Percentiles rank a stretch among this genome's conserved stretches.
These are phyloP conservation scores for Parochlus steinenii DNA, from an alignment of 2,888 invertebrate genomes.

Conservation along the genomic window DNA sequence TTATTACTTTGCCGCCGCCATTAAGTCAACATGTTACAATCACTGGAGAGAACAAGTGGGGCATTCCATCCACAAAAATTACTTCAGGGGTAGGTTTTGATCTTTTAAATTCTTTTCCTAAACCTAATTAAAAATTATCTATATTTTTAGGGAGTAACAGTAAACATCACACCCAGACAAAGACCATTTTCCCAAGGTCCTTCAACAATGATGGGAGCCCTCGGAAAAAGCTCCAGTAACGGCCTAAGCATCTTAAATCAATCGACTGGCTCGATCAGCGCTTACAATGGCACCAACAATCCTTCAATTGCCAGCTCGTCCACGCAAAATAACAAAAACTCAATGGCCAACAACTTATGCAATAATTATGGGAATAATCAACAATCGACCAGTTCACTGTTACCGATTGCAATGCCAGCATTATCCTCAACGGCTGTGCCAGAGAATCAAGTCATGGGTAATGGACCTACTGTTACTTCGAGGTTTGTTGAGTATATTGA, in stretches of 20 bases:
- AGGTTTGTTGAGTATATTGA: too few species aligned
- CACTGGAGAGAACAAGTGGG: constrained; percentile 35
- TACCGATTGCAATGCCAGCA: constrained; percentile 22
- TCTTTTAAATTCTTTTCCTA: not conserved
- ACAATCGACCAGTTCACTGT: constrained; percentile 30
- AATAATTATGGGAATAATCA: constrained; percentile 24
- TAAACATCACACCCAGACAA: constrained; percentile 40
- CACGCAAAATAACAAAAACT: constrained; percentile 22
- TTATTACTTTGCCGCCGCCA: constrained; percentile 10
- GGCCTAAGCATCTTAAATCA: constrained; percentile 30
- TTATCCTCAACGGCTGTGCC: not conserved
- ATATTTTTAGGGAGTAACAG: constrained; percentile 46
- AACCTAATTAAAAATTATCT: too few species aligned
- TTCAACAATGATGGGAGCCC: constrained; percentile 26
- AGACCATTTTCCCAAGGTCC: constrained; percentile 39
- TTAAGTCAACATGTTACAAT: constrained; percentile 27
- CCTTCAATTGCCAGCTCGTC: too few species aligned
- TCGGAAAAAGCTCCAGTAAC: constrained; percentile 28
- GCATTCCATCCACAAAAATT: constrained; percentile 32
- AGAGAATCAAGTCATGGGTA: constrained; percentile 33
- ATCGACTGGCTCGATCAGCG: constrained; percentile 21
- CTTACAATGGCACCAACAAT: too few species aligned
- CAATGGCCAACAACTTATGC: constrained; percentile 28
- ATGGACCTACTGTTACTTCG: constrained; percentile 45
- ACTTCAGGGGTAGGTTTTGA: too few species aligned